phyloP scores from a whole-genome alignment of 2,888 invertebrate species.

The Heliconius ethilla region DNA sequence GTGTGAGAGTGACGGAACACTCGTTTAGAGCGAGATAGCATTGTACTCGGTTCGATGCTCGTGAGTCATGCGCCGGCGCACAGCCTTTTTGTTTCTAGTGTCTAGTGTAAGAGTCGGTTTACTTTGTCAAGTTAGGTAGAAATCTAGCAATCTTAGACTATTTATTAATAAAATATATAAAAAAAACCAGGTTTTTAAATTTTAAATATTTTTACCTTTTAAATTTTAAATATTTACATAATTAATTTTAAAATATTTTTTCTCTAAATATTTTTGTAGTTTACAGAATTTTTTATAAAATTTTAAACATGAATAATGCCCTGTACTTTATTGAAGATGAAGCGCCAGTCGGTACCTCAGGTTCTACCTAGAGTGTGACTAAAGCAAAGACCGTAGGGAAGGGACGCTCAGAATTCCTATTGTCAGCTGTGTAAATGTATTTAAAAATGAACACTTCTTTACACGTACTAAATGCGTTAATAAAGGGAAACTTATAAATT shows the following conservation, averaged over 20 bases:
- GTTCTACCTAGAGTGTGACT: conserved; percentile 36
- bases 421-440: conserved; percentile 24
- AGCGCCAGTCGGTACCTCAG: conserved; percentile 27
- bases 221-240: not conserved
- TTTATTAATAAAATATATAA: not conserved
- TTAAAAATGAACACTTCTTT: conserved; percentile 17
- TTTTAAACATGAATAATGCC: no score
- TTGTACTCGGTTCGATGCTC: conserved; percentile 60
- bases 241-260: no score
- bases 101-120: conserved; percentile 35
- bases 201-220: not conserved
- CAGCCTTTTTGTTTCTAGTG: conserved; percentile 53
- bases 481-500: not conserved
- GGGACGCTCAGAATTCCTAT: conserved; percentile 28
- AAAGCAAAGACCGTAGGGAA: conserved; percentile 35
- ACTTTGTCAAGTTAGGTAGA: conserved; percentile 29
- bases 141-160: not conserved
- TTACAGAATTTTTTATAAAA: no score
- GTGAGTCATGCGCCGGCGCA: conserved; percentile 72
- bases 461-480: conserved; percentile 3
- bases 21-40: conserved; percentile 62
- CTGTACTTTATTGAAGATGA: not conserved
- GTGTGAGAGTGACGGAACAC: conserved; percentile 54
- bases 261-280: no score
- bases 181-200: no score